These are phyloP conservation scores for Microctonus aethiopoides DNA, from an alignment of 2,888 invertebrate genomes.

Conservation along the genomic window DNA sequence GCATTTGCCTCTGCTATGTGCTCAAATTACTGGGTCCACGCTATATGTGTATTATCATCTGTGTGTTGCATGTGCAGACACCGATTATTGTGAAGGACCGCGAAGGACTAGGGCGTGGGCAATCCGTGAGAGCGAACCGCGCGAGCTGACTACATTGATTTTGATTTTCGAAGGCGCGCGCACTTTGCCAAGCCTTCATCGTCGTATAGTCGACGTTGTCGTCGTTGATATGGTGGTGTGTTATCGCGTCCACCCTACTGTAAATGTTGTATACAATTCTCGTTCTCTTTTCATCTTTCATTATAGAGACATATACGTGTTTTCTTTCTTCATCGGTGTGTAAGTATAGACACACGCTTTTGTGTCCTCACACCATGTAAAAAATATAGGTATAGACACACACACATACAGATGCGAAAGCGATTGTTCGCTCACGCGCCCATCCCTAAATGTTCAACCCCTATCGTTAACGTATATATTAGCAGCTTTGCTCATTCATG, in stretches of 20 bases:
- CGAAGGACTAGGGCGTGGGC: constrained; percentile 58
- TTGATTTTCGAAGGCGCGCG: constrained; percentile 63
- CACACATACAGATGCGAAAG: too few species aligned
- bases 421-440: background rate
- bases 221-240: background rate
- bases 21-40: background rate
- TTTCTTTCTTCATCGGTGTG: too few species aligned
- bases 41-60: background rate
- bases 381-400: too few species aligned
- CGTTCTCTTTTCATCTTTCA: background rate
- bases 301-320: too few species aligned
- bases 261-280: background rate
- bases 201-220: background rate
- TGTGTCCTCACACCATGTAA: too few species aligned
- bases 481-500: constrained; percentile 51
- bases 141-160: constrained; percentile 59
- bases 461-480: background rate
- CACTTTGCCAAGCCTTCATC: constrained; percentile 34
- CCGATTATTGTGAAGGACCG: constrained; percentile 39
- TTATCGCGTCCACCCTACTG: too few species aligned
- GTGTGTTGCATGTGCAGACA: background rate
- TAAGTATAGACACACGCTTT: too few species aligned
- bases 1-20: background rate
- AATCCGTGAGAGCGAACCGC: constrained; percentile 44
- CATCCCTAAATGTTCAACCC: background rate